Evolutionary conservation across 2,113 vertebrate genomes (phyloP).

Genomic region (Ameiurus melas): DNA sequence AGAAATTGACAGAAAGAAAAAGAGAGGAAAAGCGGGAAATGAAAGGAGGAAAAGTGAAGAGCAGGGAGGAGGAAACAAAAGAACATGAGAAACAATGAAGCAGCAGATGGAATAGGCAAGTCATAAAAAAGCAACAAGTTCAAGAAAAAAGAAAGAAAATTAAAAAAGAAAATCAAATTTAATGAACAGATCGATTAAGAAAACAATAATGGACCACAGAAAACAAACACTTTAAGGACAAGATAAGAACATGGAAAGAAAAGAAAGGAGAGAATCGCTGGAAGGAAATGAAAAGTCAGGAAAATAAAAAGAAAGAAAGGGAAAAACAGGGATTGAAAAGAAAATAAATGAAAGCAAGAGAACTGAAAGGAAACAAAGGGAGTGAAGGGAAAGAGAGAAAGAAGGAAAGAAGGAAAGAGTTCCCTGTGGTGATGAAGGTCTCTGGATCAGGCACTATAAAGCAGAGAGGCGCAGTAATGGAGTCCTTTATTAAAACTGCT

Average conservation of each 20-base stretch:
- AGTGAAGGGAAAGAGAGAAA: neutral
- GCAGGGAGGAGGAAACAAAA: neutral
- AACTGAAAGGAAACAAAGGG: neutral
- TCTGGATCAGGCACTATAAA: constrained; percentile 56
- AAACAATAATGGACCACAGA: neutral
- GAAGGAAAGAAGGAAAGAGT: neutral
- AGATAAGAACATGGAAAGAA: neutral
- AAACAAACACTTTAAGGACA: constrained; percentile 51
- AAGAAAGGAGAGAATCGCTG: neutral
- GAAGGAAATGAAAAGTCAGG: neutral
- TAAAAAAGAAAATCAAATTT: constrained; percentile 24
- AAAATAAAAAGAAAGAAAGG: neutral
- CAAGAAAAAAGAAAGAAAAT: constrained; percentile 50
- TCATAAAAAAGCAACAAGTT: constrained; percentile 54
- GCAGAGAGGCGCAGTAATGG: constrained; percentile 88
- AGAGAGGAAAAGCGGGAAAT: neutral
- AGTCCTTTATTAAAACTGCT: constrained; percentile 99
- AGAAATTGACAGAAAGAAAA: neutral
- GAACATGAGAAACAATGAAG: neutral
- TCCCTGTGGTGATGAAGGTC: constrained; percentile 30
- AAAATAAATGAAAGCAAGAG: neutral
- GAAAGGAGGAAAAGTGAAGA: neutral
- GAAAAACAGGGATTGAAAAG: constrained; percentile 13
- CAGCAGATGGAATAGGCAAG: neutral
- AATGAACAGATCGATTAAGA: neutral